phyloP scores from a whole-genome alignment of 2,888 invertebrate genomes.

The Embidobia sp. region DNA sequence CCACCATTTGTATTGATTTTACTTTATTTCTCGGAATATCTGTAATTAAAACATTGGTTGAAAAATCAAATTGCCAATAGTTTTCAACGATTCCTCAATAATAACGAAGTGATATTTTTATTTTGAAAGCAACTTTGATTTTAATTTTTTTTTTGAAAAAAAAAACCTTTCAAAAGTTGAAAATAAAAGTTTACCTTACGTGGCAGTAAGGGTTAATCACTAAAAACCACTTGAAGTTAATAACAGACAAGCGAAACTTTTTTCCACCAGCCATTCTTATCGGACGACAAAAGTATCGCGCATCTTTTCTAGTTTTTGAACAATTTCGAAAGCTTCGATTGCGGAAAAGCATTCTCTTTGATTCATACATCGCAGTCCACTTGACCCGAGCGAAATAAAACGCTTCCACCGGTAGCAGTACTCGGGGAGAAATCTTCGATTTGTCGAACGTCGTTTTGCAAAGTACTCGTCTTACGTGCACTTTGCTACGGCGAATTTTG shows the following conservation, averaged over 20 bases:
- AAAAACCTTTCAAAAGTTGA: no score
- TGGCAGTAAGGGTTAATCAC: no score
- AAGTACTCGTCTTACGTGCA: slow-evolving; percentile 37
- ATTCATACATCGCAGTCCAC: slow-evolving; percentile 54
- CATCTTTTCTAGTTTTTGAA: slow-evolving; percentile 28
- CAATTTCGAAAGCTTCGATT: slow-evolving; percentile 31
- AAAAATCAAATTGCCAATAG: no score
- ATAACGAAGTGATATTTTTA: no score
- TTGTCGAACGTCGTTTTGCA: slow-evolving; percentile 41
- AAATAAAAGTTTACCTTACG: no score
- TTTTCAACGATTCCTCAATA: no score
- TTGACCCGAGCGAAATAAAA: slow-evolving; percentile 48
- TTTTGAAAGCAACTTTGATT: no score
- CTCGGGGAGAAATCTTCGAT: slow-evolving; percentile 53
- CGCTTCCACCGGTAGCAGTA: slow-evolving; percentile 39
- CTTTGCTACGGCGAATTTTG: slow-evolving; percentile 30
- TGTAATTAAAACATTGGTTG: no score
- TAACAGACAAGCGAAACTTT: background rate
- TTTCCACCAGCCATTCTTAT: slow-evolving; percentile 2
- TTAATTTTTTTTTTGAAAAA: no score
- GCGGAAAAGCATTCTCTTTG: slow-evolving; percentile 29
- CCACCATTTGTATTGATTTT: no score
- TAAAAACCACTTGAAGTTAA: no score
- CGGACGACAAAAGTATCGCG: slow-evolving; percentile 9
- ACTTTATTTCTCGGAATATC: no score